phyloP scores from a whole-genome alignment of 2,888 invertebrate species.

The Octonoba sinensis region DNA sequence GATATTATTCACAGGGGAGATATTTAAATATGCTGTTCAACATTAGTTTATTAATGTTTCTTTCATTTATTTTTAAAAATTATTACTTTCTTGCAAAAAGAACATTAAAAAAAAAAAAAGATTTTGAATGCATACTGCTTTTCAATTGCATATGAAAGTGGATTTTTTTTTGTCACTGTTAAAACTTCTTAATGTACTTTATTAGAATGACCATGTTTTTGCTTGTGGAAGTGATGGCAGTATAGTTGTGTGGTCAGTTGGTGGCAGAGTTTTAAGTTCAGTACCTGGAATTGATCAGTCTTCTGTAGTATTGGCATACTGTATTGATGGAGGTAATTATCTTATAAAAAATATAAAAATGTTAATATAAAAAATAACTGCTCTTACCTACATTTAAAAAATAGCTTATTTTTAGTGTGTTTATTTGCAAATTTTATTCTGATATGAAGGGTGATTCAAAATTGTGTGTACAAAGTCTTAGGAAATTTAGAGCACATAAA shows the following conservation, averaged over 20 bases:
- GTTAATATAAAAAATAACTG: too few species aligned
- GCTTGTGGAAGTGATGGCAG: constrained; percentile 54
- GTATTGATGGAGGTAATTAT: constrained; percentile 32
- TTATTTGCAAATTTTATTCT: too few species aligned
- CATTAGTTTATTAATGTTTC: too few species aligned
- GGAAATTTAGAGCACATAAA: too few species aligned
- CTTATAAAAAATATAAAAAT: not conserved
- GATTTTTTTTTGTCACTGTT: not conserved
- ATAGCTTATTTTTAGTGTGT: too few species aligned
- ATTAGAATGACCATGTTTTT: constrained; percentile 27
- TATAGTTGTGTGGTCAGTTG: constrained; percentile 37
- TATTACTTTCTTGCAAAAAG: not conserved
- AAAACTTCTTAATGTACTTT: not conserved
- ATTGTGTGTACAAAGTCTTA: too few species aligned
- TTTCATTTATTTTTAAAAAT: too few species aligned
- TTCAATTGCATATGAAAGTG: not conserved
- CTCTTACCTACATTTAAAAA: too few species aligned
- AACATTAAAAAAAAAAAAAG: not conserved
- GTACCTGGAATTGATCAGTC: constrained; percentile 47
- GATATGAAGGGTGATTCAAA: too few species aligned
- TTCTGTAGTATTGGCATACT: constrained; percentile 40
- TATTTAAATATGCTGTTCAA: too few species aligned
- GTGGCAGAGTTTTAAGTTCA: constrained; percentile 32
- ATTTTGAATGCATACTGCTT: not conserved
- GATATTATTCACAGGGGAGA: too few species aligned